A percentile compares a stretch with the other conserved stretches of the same genome.
Evolutionary conservation across 2,888 invertebrate genomes (phyloP).

Genomic region (Drosophila mimica): DNA sequence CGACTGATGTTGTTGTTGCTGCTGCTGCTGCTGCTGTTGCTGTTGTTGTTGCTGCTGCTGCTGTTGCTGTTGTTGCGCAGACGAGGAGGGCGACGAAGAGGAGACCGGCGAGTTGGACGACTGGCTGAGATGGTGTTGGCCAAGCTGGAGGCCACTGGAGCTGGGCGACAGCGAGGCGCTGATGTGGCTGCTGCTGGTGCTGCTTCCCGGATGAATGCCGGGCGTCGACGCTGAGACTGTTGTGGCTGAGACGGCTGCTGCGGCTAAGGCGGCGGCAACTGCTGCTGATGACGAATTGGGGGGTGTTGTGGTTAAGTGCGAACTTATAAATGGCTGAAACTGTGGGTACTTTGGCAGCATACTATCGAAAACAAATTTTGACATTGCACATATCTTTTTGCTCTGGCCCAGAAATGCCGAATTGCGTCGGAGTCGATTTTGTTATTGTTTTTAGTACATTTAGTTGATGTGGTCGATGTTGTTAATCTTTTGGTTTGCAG

Average conservation of each 20-base stretch:
- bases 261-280: slow-evolving; percentile 87
- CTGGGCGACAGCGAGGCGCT: slow-evolving; percentile 77
- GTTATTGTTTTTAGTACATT: slow-evolving; percentile 37
- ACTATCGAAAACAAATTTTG: slow-evolving; percentile 99
- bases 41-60: slow-evolving; percentile 77
- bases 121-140: slow-evolving; percentile 77
- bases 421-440: slow-evolving; percentile 43
- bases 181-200: slow-evolving; percentile 84
- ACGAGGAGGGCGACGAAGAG: slow-evolving; percentile 83
- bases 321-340: slow-evolving; percentile 87
- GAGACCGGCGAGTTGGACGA: slow-evolving; percentile 84
- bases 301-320: slow-evolving; percentile 85
- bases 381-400: slow-evolving; percentile 90
- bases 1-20: slow-evolving; percentile 66
- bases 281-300: slow-evolving; percentile 89
- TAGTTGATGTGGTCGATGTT: slow-evolving; percentile 25
- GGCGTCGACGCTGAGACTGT: slow-evolving; percentile 79
- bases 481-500: slow-evolving; percentile 21
- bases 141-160: slow-evolving; percentile 66
- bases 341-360: slow-evolving; percentile 97
- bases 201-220: slow-evolving; percentile 67
- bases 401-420: slow-evolving; percentile 74
- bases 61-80: slow-evolving; percentile 71
- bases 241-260: slow-evolving; percentile 80
- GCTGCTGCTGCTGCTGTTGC: slow-evolving; percentile 79